These are phyloP conservation scores for Tenthredo distinguenda DNA, from an alignment of 2,888 invertebrate genomes.

Conservation along the genomic window DNA sequence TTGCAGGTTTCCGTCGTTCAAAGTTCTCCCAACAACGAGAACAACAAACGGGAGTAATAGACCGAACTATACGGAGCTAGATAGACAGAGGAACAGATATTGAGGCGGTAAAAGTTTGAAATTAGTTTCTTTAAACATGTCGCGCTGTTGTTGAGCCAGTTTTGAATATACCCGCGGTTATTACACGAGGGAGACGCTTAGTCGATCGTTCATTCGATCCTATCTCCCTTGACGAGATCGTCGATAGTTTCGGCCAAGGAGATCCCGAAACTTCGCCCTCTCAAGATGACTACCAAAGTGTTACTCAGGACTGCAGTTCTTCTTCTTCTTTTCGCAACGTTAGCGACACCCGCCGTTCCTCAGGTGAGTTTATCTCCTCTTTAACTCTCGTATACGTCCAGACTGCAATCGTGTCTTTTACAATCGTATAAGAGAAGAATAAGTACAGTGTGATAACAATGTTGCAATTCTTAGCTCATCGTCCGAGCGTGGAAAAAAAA, in stretches of 20 bases:
- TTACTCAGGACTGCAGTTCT: conserved; percentile 63
- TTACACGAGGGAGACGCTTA: background rate
- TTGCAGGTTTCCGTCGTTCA: background rate
- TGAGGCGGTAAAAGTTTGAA: background rate
- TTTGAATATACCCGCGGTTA: background rate
- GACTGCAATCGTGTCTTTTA: background rate
- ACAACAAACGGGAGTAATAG: background rate
- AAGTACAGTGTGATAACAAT: background rate
- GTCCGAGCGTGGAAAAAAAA: background rate
- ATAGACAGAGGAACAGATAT: background rate
- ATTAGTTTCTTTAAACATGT: background rate
- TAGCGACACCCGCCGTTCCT: conserved; percentile 57
- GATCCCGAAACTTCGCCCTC: background rate
- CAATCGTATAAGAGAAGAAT: background rate
- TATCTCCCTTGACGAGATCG: conserved; percentile 4
- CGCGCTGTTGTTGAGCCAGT: background rate
- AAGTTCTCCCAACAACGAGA: background rate
- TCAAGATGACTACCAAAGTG: conserved; percentile 48
- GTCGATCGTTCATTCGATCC: background rate
- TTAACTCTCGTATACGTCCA: background rate
- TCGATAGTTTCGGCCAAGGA: background rate
- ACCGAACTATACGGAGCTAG: background rate
- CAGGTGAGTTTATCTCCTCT: conserved; percentile 63
- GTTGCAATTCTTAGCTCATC: conserved; percentile 4
- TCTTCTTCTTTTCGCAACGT: conserved; percentile 58